phyloP scores from a whole-genome alignment of 2,113 vertebrate genomes.

The Bambusicola thoracicus region DNA sequence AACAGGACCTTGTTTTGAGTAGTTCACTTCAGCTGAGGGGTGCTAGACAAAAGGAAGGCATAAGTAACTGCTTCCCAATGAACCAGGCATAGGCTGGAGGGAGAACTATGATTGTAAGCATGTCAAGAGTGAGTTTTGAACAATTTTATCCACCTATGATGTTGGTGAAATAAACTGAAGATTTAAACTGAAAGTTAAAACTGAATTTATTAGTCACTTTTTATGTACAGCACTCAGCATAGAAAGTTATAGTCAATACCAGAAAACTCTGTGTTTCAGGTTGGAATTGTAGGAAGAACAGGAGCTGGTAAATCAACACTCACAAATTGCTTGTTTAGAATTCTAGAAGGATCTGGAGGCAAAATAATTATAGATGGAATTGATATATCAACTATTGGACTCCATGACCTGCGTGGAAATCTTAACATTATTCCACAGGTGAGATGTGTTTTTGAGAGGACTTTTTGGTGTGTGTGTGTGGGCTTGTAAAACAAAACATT shows the following conservation, averaged over 20 bases:
- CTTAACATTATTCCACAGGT: slow-evolving; percentile 78
- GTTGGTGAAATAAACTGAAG: not conserved
- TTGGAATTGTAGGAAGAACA: slow-evolving; percentile 74
- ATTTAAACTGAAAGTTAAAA: not conserved
- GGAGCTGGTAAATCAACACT: slow-evolving; percentile 73
- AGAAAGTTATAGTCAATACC: not conserved
- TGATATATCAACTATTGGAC: slow-evolving; percentile 70
- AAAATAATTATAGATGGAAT: slow-evolving; percentile 75
- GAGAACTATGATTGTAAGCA: not conserved
- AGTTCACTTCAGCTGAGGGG: not conserved
- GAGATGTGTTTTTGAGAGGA: not conserved
- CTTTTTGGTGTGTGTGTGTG: not conserved
- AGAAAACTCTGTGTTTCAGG: slow-evolving; percentile 40
- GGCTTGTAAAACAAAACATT: not conserved
- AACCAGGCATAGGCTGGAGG: not conserved
- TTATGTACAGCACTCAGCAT: not conserved
- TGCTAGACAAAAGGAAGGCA: not conserved
- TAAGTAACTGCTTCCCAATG: not conserved
- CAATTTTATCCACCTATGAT: not conserved
- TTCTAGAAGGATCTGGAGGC: slow-evolving; percentile 67
- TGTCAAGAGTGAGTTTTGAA: not conserved
- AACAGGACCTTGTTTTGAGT: not conserved
- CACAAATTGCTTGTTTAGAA: slow-evolving; percentile 72
- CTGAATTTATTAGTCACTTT: not conserved
- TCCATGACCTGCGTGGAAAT: slow-evolving; percentile 70